Percentiles rank a stretch among this genome's conserved stretches.
Conservation (phyloP, 2,888 invertebrate genomes). For the Dorcus parallelipipedus region DNA sequence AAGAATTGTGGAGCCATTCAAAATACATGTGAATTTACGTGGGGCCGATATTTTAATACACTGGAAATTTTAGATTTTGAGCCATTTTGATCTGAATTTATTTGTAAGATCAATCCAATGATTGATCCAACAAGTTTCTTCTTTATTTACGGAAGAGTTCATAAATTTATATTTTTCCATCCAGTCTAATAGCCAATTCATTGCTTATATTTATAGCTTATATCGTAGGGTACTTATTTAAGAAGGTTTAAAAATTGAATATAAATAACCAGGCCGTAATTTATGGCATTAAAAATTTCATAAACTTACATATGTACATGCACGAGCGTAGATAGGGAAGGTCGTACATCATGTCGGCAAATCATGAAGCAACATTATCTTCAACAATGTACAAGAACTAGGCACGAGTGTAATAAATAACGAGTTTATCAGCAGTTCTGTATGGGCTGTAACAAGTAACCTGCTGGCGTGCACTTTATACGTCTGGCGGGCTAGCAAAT, state of each 20-base stretch:
- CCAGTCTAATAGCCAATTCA: too few relatives aligned
- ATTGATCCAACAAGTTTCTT: too few relatives aligned
- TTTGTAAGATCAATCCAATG: too few relatives aligned
- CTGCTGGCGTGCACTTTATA: conserved; percentile 29
- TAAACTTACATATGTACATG: conserved; percentile 13
- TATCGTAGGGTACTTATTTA: too few relatives aligned
- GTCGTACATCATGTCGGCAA: conserved; percentile 28
- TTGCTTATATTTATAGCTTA: too few relatives aligned
- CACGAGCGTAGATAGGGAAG: conserved; percentile 9
- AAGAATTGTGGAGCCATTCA: too few relatives aligned
- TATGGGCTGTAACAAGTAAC: conserved; percentile 19
- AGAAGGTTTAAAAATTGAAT: not conserved
- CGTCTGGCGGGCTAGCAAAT: conserved; percentile 18
- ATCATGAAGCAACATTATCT: conserved; percentile 31
- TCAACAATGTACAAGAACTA: conserved; percentile 29
- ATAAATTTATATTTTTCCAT: too few relatives aligned
- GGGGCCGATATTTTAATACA: too few relatives aligned
- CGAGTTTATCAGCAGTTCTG: conserved; percentile 27
- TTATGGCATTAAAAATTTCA: conserved; percentile 8
- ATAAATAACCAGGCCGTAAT: conserved; percentile 8
- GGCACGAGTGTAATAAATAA: conserved; percentile 28
- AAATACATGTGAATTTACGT: too few relatives aligned
- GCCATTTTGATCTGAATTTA: too few relatives aligned
- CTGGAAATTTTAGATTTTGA: too few relatives aligned
- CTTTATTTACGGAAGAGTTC: too few relatives aligned